phyloP scores from a whole-genome alignment of 1,140 invertebrate species.

The Palaemon carinicauda region DNA sequence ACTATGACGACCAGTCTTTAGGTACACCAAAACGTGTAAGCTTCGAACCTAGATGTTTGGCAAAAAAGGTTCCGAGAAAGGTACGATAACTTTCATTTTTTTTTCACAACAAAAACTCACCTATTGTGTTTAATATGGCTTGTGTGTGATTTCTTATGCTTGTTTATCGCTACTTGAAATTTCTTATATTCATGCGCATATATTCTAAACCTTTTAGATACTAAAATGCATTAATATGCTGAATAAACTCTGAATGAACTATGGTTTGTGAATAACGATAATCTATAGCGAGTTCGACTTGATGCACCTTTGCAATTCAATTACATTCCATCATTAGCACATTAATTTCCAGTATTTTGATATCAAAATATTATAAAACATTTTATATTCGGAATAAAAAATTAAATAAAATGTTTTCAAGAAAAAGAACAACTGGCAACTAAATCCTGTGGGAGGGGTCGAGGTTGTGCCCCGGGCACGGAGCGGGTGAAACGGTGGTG shows the following conservation, averaged over 20 bases:
- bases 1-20: neutral
- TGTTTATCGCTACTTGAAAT: too few species aligned
- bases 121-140: neutral
- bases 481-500: neutral
- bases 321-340: too few species aligned
- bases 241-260: too few species aligned
- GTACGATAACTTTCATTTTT: constrained; percentile 38
- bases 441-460: neutral
- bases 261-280: too few species aligned
- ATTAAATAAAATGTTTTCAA: too few species aligned
- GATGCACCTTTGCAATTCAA: too few species aligned
- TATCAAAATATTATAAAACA: neutral
- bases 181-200: too few species aligned
- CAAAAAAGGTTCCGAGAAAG: neutral
- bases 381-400: neutral
- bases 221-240: too few species aligned
- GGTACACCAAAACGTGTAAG: constrained; percentile 45
- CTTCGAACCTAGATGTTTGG: constrained; percentile 51
- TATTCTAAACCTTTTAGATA: too few species aligned
- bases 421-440: constrained; percentile 2
- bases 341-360: too few species aligned
- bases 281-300: too few species aligned
- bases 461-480: constrained; percentile 3
- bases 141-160: neutral
- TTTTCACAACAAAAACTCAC: neutral